Evolutionary conservation across 2,797 vertebrate genomes (phyloP).

Genomic region (Masticophis lateralis): DNA sequence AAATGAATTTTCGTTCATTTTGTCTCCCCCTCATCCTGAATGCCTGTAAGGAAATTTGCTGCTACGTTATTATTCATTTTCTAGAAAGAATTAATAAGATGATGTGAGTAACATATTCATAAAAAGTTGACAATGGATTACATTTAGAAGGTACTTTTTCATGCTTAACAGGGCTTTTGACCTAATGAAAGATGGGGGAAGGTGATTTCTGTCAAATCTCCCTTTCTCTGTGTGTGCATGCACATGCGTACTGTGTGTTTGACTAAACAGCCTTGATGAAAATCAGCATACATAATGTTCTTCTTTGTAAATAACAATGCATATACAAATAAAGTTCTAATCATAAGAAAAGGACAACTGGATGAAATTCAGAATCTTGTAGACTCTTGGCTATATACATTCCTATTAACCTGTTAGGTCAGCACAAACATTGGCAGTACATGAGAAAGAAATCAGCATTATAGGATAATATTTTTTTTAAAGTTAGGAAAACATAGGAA

Average conservation of each 20-base stretch:
- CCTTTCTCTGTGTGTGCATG: not conserved
- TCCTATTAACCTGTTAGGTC: not conserved
- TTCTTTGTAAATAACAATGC: not conserved
- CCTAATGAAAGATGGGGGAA: not conserved
- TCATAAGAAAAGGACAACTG: not conserved
- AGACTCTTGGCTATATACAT: not conserved
- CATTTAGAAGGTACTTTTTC: not conserved
- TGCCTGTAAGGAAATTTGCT: conserved; percentile 54
- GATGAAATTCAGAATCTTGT: not conserved
- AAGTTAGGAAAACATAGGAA: not conserved
- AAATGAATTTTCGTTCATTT: conserved; percentile 60
- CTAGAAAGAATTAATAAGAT: conserved; percentile 46
- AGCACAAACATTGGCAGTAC: not conserved
- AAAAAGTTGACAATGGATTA: conserved; percentile 31
- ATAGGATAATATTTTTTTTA: not conserved
- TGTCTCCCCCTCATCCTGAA: conserved; percentile 33
- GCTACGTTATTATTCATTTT: conserved; percentile 60
- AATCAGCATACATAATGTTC: not conserved
- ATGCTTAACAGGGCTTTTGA: not conserved
- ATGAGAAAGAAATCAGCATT: not conserved
- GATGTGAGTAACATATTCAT: conserved; percentile 35
- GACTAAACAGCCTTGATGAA: not conserved
- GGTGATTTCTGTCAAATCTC: not conserved
- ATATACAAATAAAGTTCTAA: not conserved
- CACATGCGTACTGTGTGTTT: not conserved